These are phyloP conservation scores for Trachymyrmex septentrionalis DNA, from an alignment of 1,140 invertebrate genomes.

Conservation along the genomic window DNA sequence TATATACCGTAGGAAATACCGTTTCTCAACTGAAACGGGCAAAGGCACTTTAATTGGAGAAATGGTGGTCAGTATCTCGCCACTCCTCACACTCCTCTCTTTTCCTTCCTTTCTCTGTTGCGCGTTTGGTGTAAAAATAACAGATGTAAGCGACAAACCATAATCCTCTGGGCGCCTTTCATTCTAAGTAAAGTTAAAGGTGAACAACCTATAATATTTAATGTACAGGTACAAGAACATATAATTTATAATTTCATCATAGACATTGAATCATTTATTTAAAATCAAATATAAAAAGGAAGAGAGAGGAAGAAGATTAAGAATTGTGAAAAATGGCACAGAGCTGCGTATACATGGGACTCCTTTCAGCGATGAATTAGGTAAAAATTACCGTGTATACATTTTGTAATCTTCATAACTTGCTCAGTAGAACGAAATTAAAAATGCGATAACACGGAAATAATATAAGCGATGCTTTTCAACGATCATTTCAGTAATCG, in stretches of 20 bases:
- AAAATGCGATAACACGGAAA: constrained; percentile 12
- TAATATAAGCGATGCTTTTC: constrained; percentile 29
- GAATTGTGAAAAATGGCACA: not conserved
- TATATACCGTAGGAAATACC: constrained; percentile 18
- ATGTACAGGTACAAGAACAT: not conserved
- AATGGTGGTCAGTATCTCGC: constrained; percentile 58
- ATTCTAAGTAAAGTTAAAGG: constrained; percentile 37
- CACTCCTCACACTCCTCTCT: constrained; percentile 49
- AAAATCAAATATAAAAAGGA: not conserved
- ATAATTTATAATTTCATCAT: not conserved
- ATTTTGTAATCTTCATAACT: not conserved
- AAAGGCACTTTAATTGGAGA: constrained; percentile 65
- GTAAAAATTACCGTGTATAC: not conserved
- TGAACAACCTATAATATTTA: constrained; percentile 27
- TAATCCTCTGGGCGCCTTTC: constrained; percentile 16
- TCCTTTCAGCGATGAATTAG: not conserved
- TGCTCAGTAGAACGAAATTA: not conserved
- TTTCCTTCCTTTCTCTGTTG: constrained; percentile 60
- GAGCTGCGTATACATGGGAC: not conserved
- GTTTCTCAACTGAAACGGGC: constrained; percentile 38
- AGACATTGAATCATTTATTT: not conserved
- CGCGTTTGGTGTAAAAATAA: constrained; percentile 55
- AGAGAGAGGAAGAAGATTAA: not conserved
- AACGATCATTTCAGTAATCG: not conserved
- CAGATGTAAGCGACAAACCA: constrained; percentile 26